Percentiles rank a stretch among this genome's conserved stretches.
Evolutionary conservation across 2,888 invertebrate species (phyloP).

Genomic region (Machimus atricapillus): DNA sequence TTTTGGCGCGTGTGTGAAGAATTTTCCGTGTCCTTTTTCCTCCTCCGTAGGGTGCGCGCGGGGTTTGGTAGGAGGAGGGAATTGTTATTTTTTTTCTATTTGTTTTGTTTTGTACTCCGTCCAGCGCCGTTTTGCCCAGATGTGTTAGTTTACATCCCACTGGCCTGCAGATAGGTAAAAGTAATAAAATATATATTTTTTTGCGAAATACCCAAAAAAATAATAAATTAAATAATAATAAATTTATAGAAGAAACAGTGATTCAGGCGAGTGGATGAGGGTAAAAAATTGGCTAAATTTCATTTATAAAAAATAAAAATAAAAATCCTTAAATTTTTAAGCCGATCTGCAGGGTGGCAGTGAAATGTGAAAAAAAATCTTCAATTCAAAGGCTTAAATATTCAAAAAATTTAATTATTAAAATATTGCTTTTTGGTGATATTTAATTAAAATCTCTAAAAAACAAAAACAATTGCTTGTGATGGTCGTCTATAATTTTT

Average conservation of each 20-base stretch:
- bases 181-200: no score
- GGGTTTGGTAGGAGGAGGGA: no score
- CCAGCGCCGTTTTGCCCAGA: not conserved
- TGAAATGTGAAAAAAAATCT: not conserved
- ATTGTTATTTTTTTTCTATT: no score
- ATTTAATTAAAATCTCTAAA: not conserved
- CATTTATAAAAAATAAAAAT: no score
- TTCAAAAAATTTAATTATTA: not conserved
- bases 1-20: not conserved
- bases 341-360: not conserved
- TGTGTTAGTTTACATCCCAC: not conserved
- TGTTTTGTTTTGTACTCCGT: not conserved
- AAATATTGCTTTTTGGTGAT: not conserved
- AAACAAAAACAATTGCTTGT: not conserved
- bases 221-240: no score
- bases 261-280: no score
- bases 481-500: not conserved
- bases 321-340: no score
- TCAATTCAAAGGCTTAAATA: not conserved
- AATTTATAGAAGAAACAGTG: no score
- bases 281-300: no score
- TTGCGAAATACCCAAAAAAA: not conserved
- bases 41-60: no score
- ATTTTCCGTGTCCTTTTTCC: not conserved
- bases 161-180: not conserved